Conservation (phyloP, 2,888 invertebrate genomes). For the Tinea trinotella region DNA sequence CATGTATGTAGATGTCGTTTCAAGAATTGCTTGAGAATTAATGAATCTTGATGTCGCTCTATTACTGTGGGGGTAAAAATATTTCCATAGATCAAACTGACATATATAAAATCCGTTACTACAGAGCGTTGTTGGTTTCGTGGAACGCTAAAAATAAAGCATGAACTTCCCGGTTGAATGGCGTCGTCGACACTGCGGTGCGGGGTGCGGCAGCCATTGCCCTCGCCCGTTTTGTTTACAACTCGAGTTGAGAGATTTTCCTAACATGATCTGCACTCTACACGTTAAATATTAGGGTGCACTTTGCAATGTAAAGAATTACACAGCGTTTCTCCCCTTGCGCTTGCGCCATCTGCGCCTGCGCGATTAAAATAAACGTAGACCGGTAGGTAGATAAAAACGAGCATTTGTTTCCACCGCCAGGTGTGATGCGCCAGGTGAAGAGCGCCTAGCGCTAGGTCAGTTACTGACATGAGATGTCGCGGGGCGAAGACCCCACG, state of each 20-base stretch:
- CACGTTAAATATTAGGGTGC: conserved; percentile 39
- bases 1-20: too few species aligned
- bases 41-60: too few species aligned
- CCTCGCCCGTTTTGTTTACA: conserved; percentile 70
- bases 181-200: conserved; percentile 37
- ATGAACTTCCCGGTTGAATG: conserved; percentile 72
- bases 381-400: conserved; percentile 53
- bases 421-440: conserved; percentile 48
- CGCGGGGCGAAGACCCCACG: conserved; percentile 37
- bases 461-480: conserved; percentile 46
- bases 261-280: conserved; percentile 47
- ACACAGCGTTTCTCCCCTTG: conserved; percentile 38
- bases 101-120: conserved; percentile 12
- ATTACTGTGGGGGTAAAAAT: too few species aligned
- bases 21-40: too few species aligned
- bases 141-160: conserved; percentile 66
- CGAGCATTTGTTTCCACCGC: conserved; percentile 35
- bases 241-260: conserved; percentile 38
- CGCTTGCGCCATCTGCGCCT: conserved; percentile 63
- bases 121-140: conserved; percentile 40
- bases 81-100: neutral
- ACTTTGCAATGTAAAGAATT: conserved; percentile 34
- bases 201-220: conserved; percentile 61
- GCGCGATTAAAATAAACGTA: conserved; percentile 63
- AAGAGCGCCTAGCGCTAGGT: conserved; percentile 57